Percentiles rank a stretch among this genome's conserved stretches.
phyloP scores from a whole-genome alignment of 2,888 invertebrate species.

The Toxonevra muliebris region DNA sequence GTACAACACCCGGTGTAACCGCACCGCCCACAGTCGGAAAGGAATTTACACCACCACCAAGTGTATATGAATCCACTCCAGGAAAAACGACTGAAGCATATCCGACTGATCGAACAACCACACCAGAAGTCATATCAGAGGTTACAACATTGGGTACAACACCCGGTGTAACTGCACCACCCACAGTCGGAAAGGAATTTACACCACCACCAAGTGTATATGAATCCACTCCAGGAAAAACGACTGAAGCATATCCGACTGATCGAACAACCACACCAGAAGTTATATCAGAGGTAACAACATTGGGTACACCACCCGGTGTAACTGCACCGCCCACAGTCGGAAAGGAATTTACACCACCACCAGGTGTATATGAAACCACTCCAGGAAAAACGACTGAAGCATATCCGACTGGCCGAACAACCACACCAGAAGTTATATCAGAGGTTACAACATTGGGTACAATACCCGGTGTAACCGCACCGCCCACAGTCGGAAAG shows the following conservation, averaged over 20 bases:
- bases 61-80: no score
- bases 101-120: no score
- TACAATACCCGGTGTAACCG: slow-evolving; percentile 4
- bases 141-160: not conserved
- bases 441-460: not conserved
- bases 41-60: not conserved
- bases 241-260: no score
- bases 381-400: no score
- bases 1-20: not conserved
- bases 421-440: not conserved
- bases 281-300: no score
- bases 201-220: no score
- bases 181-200: no score
- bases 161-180: not conserved
- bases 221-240: no score
- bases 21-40: not conserved
- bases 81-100: no score
- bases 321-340: not conserved
- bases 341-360: not conserved
- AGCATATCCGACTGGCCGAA: no score
- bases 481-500: not conserved
- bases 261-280: no score
- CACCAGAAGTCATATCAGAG: no score
- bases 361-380: not conserved
- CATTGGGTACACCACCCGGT: not conserved